Evolutionary conservation across 2,888 invertebrate genomes (phyloP).

Genomic region (Trachelus troglodyta): DNA sequence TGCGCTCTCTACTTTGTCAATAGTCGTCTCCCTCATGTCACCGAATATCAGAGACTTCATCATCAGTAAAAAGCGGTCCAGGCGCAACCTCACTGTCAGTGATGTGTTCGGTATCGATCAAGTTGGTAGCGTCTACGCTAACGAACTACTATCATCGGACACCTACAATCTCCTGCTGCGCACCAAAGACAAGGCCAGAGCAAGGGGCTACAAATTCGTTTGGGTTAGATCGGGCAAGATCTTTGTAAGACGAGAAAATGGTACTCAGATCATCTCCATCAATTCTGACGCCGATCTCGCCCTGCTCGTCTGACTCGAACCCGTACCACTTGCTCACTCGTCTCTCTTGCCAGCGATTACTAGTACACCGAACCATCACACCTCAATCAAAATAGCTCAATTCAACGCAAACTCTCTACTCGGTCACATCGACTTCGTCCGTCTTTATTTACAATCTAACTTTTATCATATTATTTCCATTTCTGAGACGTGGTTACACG

Average conservation of each 20-base stretch:
- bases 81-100: no score
- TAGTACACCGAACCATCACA: neutral
- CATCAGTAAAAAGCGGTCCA: no score
- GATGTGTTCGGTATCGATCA: neutral
- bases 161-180: neutral
- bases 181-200: neutral
- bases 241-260: neutral
- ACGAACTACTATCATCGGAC: neutral
- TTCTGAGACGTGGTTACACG: conserved; percentile 11
- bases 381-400: neutral
- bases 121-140: neutral
- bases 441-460: neutral
- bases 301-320: neutral
- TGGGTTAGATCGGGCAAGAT: conserved; percentile 1
- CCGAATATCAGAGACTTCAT: no score
- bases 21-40: no score
- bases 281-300: neutral
- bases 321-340: neutral
- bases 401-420: no score
- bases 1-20: no score
- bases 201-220: neutral
- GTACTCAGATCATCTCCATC: neutral
- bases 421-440: neutral
- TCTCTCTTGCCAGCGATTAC: neutral
- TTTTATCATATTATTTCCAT: conserved; percentile 9